Evolutionary conservation across 2,113 vertebrate species (phyloP).

Genomic region (Lycocorax pyrrhopterus): DNA sequence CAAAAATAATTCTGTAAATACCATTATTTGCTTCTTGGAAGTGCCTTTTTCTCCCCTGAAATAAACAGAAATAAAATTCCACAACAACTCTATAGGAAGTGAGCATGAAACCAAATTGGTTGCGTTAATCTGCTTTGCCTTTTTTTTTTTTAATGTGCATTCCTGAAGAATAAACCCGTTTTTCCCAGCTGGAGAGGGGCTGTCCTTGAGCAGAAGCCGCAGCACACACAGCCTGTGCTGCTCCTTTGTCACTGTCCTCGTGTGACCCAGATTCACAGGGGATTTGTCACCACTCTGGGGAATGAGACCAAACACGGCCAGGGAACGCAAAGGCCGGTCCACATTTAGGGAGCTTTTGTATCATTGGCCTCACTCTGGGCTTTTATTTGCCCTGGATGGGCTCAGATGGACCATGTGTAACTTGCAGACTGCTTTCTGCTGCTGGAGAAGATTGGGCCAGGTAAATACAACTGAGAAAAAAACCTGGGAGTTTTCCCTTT

Average conservation of each 20-base stretch:
- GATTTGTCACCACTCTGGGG: background rate
- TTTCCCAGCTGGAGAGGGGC: background rate
- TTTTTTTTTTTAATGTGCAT: background rate
- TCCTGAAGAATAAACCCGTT: background rate
- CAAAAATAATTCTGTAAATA: background rate
- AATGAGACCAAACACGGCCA: background rate
- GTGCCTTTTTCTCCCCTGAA: background rate
- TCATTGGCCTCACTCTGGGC: background rate
- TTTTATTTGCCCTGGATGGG: background rate
- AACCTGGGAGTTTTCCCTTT: rapidly evolving
- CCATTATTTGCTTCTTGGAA: background rate
- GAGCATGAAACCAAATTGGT: background rate
- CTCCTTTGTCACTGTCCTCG: background rate
- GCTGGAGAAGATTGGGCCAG: background rate
- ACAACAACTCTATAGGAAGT: background rate
- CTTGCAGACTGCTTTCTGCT: background rate
- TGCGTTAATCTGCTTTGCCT: background rate
- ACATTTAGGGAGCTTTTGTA: rapidly evolving
- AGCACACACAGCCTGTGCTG: background rate
- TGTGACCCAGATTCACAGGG: background rate
- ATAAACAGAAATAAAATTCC: background rate
- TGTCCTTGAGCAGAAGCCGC: background rate
- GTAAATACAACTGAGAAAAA: background rate
- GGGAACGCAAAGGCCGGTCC: background rate
- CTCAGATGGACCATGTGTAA: background rate